phyloP scores from a whole-genome alignment of 2,113 vertebrate species.

The Lamprotornis superbus region DNA sequence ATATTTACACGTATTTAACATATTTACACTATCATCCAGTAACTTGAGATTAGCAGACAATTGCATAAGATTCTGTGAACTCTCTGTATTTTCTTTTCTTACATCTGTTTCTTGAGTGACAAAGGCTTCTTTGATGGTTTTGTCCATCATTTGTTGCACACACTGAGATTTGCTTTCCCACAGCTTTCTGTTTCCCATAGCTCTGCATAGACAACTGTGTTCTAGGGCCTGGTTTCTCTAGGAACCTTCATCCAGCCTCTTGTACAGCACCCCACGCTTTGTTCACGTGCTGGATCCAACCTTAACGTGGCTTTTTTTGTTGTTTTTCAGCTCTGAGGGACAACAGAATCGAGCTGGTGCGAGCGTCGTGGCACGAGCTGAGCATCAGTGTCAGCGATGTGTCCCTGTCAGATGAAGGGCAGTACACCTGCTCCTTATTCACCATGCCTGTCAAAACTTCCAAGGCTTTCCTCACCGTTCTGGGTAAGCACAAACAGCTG shows the following conservation, averaged over 20 bases:
- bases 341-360: conserved; percentile 94
- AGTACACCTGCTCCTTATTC: conserved; percentile 98
- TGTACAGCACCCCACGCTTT: rapidly evolving
- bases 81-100: no score
- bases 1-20: no score
- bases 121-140: no score
- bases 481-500: conserved; percentile 79
- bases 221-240: neutral
- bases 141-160: no score
- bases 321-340: conserved; percentile 87
- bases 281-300: neutral
- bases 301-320: neutral
- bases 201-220: neutral
- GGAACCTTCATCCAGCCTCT: neutral
- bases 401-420: conserved; percentile 92
- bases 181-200: no score
- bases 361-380: conserved; percentile 92
- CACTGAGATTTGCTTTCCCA: no score
- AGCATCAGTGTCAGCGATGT: conserved; percentile 94
- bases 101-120: no score
- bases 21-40: no score
- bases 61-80: no score
- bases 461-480: conserved; percentile 95
- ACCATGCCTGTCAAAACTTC: conserved; percentile 99
- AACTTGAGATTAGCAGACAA: no score